Evolutionary conservation across 2,113 vertebrate genomes (phyloP), one percentile per base, ranked within the genome.

Genomic region (Onychostruthus taczanowskii): DNA sequence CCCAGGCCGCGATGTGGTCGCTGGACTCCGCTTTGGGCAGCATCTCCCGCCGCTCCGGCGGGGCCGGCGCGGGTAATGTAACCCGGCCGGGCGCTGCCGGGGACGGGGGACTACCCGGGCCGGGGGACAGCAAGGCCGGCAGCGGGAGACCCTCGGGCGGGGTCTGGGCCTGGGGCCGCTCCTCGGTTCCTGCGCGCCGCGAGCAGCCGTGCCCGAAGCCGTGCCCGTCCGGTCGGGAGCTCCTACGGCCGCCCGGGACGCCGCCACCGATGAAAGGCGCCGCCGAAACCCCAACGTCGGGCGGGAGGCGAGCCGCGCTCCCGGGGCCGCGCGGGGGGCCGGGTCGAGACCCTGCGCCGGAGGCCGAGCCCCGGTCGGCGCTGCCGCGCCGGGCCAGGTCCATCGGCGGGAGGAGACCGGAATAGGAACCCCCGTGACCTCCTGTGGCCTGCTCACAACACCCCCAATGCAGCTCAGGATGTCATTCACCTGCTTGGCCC

Each of bases 1-100:
- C 70, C 84, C 96, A 92, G 16, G 78, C 81, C 16, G 90, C 86
- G 53, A 96, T 95, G 56, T 87, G 94, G 37, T 93, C 94, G 41
- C 92, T 97, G 26, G 95, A 96, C 53, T 96, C 96, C 1, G 96
- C 94, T 64, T 93, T 96, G 10, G 93, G 90, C 20, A 94, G 81
- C 39, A 77, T 43, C 46, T 97, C 97, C 59, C 95, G 87, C 16
- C 84, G 80, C 56, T 96, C 56, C 89, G 26, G 30, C 33, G 0
- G 56, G 28, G 16, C 69, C 23, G 58, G 74, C 6, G 88, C 88
- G 3, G 96, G 50, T 19, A 80, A 59, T 4, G 73, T 2, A 3
- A 83, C 26, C 23, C 84, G 52, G 41, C 46, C 64, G 11, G 74
- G 55, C 1, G 81, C 84, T 50, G 69, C 24, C 23, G 90, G 30